Evolutionary conservation across 2,113 vertebrate genomes (phyloP).

Genomic region (Phaethornis superciliosus): DNA sequence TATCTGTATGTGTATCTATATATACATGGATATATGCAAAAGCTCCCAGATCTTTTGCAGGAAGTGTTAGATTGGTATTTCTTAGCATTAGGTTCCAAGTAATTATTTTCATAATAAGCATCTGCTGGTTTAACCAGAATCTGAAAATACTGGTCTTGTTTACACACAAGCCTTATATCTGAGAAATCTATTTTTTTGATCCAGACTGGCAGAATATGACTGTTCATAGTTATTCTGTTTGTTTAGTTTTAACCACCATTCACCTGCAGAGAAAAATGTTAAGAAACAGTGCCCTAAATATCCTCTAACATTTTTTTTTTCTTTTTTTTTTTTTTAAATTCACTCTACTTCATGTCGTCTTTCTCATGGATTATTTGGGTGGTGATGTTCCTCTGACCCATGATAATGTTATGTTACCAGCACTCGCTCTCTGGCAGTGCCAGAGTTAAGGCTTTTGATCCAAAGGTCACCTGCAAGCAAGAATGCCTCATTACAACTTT

Average conservation of each 20-base stretch:
- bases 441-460: slow-evolving; percentile 91
- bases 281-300: neutral
- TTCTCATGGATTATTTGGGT: neutral
- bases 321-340: neutral
- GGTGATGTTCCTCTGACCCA: neutral
- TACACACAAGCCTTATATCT: accelerated
- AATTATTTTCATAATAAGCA: neutral
- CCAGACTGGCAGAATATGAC: neutral
- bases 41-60: neutral
- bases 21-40: too few species aligned
- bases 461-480: slow-evolving; percentile 89
- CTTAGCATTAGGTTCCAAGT: neutral
- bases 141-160: neutral
- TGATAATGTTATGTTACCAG: slow-evolving; percentile 32
- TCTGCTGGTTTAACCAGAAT: neutral
- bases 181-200: neutral
- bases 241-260: neutral
- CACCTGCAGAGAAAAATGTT: neutral
- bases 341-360: neutral
- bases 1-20: too few species aligned
- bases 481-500: slow-evolving; percentile 96
- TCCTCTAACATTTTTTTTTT: neutral
- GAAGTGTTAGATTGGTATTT: neutral
- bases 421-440: slow-evolving; percentile 88
- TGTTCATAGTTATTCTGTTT: accelerated